A percentile compares a stretch with the other conserved stretches of the same genome.
phyloP scores from a whole-genome alignment of 2,888 invertebrate species.

The Steromphala cineraria region DNA sequence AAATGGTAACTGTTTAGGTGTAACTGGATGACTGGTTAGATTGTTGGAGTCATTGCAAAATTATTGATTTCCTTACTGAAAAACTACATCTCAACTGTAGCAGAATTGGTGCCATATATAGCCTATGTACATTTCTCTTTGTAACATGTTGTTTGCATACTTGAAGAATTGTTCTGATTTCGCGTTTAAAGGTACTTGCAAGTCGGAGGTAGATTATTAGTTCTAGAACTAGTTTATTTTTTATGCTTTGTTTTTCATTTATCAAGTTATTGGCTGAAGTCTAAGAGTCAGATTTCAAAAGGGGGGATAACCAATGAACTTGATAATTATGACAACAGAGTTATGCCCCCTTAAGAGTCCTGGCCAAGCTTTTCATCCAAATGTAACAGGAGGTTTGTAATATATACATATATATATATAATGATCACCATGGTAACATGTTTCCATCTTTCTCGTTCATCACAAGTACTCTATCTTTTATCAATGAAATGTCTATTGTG shows the following conservation, averaged over 20 bases:
- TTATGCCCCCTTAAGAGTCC: not conserved
- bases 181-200: not conserved
- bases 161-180: not conserved
- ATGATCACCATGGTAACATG: no score
- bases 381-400: no score
- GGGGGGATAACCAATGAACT: not conserved
- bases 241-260: conserved; percentile 11
- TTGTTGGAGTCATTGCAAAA: no score
- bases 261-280: not conserved
- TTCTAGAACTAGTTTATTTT: conserved; percentile 9
- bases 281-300: not conserved
- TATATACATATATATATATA: no score
- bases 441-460: no score
- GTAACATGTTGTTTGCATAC: not conserved
- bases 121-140: not conserved
- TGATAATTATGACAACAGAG: not conserved
- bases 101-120: conserved; percentile 13
- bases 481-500: no score
- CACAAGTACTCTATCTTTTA: no score
- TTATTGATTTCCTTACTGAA: no score
- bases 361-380: no score
- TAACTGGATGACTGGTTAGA: no score
- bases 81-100: not conserved
- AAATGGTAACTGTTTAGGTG: no score
- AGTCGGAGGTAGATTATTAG: not conserved